Evolutionary conservation across 2,888 invertebrate species (phyloP).

Genomic region (Tetragonula carbonaria): DNA sequence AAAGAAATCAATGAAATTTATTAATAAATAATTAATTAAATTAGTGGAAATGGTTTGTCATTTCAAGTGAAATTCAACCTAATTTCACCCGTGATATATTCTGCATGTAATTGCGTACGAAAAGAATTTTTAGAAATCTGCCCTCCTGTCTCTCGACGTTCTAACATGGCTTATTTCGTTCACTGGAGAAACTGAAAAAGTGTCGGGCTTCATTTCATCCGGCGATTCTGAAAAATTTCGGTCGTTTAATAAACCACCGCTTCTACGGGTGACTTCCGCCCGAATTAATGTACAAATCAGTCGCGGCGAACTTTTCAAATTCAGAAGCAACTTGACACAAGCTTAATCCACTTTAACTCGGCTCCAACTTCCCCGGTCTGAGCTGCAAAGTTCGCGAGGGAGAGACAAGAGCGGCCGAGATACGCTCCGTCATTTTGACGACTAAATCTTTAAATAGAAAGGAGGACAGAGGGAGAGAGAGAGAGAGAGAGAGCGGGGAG

Average conservation of each 20-base stretch:
- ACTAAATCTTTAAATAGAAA: neutral
- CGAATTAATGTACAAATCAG: neutral
- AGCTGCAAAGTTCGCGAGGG: neutral
- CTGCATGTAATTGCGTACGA: too few relatives aligned
- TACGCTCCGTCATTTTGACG: neutral
- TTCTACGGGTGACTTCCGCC: neutral
- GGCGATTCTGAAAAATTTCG: neutral
- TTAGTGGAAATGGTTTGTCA: too few relatives aligned
- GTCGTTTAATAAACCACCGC: neutral
- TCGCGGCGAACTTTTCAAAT: neutral
- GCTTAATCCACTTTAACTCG: neutral
- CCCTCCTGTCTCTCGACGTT: too few relatives aligned
- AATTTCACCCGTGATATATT: too few relatives aligned
- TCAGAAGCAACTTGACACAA: neutral
- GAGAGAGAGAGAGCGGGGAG: neutral
- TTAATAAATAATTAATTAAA: too few relatives aligned
- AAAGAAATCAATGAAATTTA: too few relatives aligned
- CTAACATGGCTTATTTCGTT: too few relatives aligned
- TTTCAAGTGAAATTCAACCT: too few relatives aligned
- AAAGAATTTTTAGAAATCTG: too few relatives aligned
- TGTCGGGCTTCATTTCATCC: slow-evolving; percentile 32
- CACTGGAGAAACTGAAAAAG: neutral
- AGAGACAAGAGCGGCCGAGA: neutral
- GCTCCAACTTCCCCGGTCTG: too few relatives aligned
- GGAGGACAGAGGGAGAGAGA: neutral